Conservation (phyloP, 2,888 invertebrate species). For the Watsonalla cultraria region DNA sequence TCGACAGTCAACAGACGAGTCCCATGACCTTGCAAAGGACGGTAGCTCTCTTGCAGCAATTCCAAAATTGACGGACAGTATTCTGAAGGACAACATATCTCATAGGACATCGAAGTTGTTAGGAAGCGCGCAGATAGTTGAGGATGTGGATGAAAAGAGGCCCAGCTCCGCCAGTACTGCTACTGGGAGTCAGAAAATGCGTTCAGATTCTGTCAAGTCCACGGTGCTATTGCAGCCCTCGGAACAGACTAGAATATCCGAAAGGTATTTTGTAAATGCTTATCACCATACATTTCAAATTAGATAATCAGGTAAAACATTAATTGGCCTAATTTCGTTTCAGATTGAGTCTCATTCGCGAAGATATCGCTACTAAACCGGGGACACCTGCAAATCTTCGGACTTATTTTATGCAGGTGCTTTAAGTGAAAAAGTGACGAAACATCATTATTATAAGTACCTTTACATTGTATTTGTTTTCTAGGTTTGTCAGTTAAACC, state of each 20-base stretch:
- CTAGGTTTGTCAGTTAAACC: conserved; percentile 78
- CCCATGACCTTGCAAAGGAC: conserved; percentile 8
- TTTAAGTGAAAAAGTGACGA: background rate
- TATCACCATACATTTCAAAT: background rate
- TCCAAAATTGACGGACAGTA: conserved; percentile 13
- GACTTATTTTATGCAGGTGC: conserved; percentile 68
- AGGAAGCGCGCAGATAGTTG: conserved; percentile 12
- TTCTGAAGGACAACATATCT: conserved; percentile 16
- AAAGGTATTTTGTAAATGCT: conserved; percentile 20
- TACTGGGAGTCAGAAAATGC: conserved; percentile 1
- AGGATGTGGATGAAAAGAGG: conserved; percentile 9
- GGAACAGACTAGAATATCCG: conserved; percentile 26
- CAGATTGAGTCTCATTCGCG: conserved; percentile 44
- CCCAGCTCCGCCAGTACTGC: conserved; percentile 13
- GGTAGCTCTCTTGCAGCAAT: conserved; percentile 9
- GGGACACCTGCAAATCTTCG: conserved; percentile 28
- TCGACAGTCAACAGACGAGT: conserved; percentile 12
- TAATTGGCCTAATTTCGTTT: conserved; percentile 11
- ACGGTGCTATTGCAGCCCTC: conserved; percentile 26
- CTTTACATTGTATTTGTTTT: conserved; percentile 11
- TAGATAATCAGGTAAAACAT: background rate
- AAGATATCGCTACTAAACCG: conserved; percentile 4
- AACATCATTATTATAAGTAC: background rate
- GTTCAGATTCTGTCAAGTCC: conserved; percentile 18
- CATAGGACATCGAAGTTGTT: conserved; percentile 14